Conservation (phyloP, 2,113 vertebrate genomes). For the Fulica atra region DNA sequence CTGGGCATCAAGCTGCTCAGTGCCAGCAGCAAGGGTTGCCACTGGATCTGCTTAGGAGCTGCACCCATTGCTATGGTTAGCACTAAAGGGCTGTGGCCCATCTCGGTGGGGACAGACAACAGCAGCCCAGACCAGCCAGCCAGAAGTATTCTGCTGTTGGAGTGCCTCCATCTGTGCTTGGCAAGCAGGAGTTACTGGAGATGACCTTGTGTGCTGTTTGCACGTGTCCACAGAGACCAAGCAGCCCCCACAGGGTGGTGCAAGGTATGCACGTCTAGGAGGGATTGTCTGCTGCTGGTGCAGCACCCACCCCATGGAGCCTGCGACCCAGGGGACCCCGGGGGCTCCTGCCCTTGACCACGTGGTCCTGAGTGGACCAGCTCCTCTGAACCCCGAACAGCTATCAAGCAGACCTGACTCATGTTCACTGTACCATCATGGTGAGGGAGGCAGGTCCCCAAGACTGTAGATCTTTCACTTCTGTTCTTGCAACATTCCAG, state of each 20-base stretch:
- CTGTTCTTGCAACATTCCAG: fast-evolving
- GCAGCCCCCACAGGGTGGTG: not conserved
- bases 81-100: not conserved
- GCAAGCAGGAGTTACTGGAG: not conserved
- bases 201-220: not conserved
- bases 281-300: fast-evolving
- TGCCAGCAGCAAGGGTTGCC: fast-evolving
- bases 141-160: not conserved
- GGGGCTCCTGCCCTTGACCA: not conserved
- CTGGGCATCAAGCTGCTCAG: not conserved
- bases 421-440: fast-evolving
- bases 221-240: fast-evolving
- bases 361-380: fast-evolving
- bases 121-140: not conserved
- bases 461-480: not conserved
- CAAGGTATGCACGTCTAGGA: not conserved
- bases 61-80: not conserved
- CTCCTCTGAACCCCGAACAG: not conserved
- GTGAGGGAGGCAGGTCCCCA: not conserved
- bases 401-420: not conserved
- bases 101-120: not conserved
- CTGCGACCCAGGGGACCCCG: too few species aligned
- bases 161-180: not conserved
- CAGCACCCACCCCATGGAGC: not conserved
- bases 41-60: not conserved